Evolutionary conservation across 2,113 vertebrate species (phyloP).

Genomic region (Cinclus mexicanus): DNA sequence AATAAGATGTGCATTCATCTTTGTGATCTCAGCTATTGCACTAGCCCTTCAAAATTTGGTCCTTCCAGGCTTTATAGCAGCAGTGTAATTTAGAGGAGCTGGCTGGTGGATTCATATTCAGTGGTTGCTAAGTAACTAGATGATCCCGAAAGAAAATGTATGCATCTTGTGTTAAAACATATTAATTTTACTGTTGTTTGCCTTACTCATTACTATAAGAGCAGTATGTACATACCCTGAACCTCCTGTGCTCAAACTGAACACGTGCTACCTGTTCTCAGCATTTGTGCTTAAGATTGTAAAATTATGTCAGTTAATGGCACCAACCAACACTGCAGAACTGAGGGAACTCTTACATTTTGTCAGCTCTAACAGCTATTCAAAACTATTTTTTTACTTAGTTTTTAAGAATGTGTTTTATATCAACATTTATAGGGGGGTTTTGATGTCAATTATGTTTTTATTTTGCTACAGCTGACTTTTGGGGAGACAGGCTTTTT

Average conservation of each 20-base stretch:
- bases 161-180: slow-evolving; percentile 29
- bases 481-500: neutral
- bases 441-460: neutral
- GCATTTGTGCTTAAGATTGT: neutral
- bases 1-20: neutral
- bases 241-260: neutral
- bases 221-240: neutral
- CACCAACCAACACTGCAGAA: neutral
- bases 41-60: neutral
- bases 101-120: neutral
- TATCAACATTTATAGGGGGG: neutral
- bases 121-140: slow-evolving; percentile 63
- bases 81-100: neutral
- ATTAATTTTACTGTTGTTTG: slow-evolving; percentile 35
- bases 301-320: neutral
- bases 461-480: neutral
- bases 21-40: neutral
- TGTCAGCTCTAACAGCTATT: neutral
- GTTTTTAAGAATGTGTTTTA: neutral
- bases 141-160: slow-evolving; percentile 34
- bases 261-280: neutral
- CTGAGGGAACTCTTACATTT: neutral
- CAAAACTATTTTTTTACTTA: neutral
- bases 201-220: neutral
- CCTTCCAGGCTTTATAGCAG: neutral